Percentiles rank a stretch among this genome's conserved stretches.
Evolutionary conservation across 2,113 vertebrate genomes (phyloP).

Genomic region (Clarias magur): DNA sequence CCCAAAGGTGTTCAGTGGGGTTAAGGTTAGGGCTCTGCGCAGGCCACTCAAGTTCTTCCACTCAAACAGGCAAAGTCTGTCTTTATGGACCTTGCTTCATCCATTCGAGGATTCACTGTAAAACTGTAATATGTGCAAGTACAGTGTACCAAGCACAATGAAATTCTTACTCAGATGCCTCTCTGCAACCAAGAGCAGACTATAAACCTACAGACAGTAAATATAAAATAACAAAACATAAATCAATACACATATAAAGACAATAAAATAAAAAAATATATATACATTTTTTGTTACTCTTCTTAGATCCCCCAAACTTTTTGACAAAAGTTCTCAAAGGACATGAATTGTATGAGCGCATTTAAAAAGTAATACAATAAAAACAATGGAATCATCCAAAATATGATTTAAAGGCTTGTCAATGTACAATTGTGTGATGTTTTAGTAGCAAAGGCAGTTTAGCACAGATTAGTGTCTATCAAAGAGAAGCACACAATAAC

Average conservation of each 20-base stretch:
- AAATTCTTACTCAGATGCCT: background rate
- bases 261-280: background rate
- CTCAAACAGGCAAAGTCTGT: background rate
- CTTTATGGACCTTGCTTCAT: background rate
- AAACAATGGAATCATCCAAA: no score
- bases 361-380: no score
- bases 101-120: background rate
- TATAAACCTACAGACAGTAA: background rate
- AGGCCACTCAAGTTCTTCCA: background rate
- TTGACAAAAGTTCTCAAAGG: no score
- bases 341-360: no score
- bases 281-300: no score
- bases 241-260: background rate
- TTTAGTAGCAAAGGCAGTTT: background rate
- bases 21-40: background rate
- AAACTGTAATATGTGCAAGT: no score
- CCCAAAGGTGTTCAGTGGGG: conserved; percentile 13
- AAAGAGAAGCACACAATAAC: background rate
- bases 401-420: no score
- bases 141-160: background rate
- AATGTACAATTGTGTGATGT: background rate
- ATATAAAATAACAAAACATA: background rate
- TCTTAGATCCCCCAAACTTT: no score
- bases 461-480: background rate
- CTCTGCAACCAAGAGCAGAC: background rate